Conservation (phyloP, 2,888 invertebrate genomes). For the Nemurella pictetii region DNA sequence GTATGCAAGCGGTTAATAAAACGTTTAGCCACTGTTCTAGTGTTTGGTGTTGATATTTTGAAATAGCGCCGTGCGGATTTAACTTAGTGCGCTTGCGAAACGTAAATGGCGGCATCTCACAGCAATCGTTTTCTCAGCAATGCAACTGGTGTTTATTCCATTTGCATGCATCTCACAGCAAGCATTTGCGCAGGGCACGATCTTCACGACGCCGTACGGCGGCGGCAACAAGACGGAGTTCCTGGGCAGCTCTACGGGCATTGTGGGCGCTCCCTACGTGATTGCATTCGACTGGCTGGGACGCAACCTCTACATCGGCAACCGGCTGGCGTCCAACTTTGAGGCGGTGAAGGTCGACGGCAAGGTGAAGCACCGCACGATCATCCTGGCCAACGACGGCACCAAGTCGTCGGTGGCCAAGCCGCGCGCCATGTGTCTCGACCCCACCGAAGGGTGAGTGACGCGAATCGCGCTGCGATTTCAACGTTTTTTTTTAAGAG, state of each 20-base stretch:
- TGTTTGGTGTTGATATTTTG: no score
- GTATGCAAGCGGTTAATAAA: no score
- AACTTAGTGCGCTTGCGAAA: no score
- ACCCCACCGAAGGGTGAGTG: slow-evolving; percentile 85
- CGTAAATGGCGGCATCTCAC: no score
- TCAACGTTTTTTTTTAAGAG: not conserved
- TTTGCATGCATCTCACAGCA: no score
- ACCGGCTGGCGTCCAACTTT: slow-evolving; percentile 85
- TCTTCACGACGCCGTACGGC: slow-evolving; percentile 80
- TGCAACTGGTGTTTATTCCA: no score
- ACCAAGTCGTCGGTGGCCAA: slow-evolving; percentile 81
- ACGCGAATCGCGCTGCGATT: no score
- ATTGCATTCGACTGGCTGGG: slow-evolving; percentile 98
- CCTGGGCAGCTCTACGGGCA: slow-evolving; percentile 72
- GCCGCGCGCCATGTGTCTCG: slow-evolving; percentile 84
- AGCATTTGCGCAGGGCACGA: slow-evolving; percentile 82
- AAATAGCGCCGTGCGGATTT: no score
- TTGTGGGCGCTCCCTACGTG: slow-evolving; percentile 87
- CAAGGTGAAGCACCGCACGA: slow-evolving; percentile 77
- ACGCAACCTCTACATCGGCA: slow-evolving; percentile 90
- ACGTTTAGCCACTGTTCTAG: no score
- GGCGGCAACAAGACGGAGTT: slow-evolving; percentile 85
- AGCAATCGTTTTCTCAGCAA: no score
- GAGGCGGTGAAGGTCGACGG: slow-evolving; percentile 87
- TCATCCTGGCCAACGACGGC: slow-evolving; percentile 89